phyloP scores from a whole-genome alignment of 2,888 invertebrate genomes.

The Cryptops parisi region DNA sequence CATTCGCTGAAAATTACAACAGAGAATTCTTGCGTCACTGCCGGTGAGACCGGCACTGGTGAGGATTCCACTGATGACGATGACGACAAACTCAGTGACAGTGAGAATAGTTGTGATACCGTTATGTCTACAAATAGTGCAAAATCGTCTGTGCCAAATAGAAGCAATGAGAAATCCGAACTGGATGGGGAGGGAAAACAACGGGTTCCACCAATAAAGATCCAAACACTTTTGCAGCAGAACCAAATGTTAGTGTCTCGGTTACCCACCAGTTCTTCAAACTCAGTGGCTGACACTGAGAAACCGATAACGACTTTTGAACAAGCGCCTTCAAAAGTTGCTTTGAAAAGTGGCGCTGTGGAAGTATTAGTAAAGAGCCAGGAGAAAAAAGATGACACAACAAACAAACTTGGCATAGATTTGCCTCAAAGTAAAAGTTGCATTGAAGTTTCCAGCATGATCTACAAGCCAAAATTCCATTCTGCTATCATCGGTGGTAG shows the following conservation, averaged over 20 bases:
- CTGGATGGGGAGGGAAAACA: not conserved
- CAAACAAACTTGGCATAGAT: too few species aligned
- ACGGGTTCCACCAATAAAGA: constrained; percentile 8
- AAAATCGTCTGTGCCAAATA: not conserved
- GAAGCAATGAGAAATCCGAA: not conserved
- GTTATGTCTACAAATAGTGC: not conserved
- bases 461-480: constrained; percentile 19
- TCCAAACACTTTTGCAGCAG: constrained; percentile 7
- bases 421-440: not conserved
- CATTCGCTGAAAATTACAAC: constrained; percentile 43
- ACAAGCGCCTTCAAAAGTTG: too few species aligned
- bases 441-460: not conserved
- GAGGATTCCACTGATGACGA: constrained; percentile 2
- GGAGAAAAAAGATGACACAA: constrained; percentile 7
- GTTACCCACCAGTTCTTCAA: not conserved
- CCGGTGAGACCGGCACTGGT: not conserved
- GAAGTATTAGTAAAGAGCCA: constrained; percentile 12
- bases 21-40: not conserved
- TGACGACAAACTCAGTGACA: not conserved
- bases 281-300: not conserved
- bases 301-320: too few species aligned
- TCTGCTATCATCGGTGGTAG: constrained; percentile 9
- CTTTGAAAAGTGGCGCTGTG: constrained; percentile 7
- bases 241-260: not conserved
- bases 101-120: not conserved